Evolutionary conservation across 1,140 invertebrate genomes (phyloP).

Genomic region (Pollicipes pollicipes): DNA sequence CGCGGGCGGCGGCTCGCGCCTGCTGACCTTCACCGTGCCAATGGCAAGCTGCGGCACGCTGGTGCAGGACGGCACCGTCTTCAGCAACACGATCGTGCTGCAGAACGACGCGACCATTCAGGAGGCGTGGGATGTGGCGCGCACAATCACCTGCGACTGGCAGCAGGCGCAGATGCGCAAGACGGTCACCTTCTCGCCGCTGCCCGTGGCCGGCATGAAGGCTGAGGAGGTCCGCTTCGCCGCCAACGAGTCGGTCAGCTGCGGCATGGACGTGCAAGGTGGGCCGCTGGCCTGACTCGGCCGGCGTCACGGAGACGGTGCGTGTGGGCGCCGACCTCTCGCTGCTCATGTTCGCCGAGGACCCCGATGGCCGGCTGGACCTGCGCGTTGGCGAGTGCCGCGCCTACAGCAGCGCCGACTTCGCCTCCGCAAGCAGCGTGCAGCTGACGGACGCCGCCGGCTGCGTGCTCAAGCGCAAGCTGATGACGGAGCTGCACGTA

Average conservation of each 20-base stretch:
- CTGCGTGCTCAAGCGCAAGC: constrained; percentile 25
- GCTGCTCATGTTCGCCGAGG: constrained; percentile 48
- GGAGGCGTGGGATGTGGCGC: constrained; percentile 37
- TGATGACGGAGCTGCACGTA: constrained; percentile 20
- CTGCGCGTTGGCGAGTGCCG: constrained; percentile 33
- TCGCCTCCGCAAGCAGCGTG: constrained; percentile 15
- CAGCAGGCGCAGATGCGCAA: constrained; percentile 25
- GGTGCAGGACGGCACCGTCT: background rate
- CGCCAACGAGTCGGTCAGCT: constrained; percentile 41
- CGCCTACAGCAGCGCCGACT: constrained; percentile 16
- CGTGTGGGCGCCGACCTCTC: constrained; percentile 49
- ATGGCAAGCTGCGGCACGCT: too few relatives aligned
- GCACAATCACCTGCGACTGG: constrained; percentile 38
- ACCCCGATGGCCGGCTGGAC: constrained; percentile 42
- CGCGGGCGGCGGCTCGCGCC: too few relatives aligned
- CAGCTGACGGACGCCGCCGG: constrained; percentile 25
- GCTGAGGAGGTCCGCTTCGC: constrained; percentile 44
- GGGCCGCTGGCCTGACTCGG: constrained; percentile 54
- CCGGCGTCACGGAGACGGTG: constrained; percentile 40
- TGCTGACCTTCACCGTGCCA: too few relatives aligned
- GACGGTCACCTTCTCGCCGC: constrained; percentile 43
- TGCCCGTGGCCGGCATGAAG: constrained; percentile 50
- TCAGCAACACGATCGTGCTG: constrained; percentile 18
- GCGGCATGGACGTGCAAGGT: constrained; percentile 59
- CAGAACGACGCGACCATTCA: constrained; percentile 18